Evolutionary conservation across 2,113 vertebrate species (phyloP), one percentile per base, ranked within the genome.

Genomic region (Rhombomys opimus): DNA sequence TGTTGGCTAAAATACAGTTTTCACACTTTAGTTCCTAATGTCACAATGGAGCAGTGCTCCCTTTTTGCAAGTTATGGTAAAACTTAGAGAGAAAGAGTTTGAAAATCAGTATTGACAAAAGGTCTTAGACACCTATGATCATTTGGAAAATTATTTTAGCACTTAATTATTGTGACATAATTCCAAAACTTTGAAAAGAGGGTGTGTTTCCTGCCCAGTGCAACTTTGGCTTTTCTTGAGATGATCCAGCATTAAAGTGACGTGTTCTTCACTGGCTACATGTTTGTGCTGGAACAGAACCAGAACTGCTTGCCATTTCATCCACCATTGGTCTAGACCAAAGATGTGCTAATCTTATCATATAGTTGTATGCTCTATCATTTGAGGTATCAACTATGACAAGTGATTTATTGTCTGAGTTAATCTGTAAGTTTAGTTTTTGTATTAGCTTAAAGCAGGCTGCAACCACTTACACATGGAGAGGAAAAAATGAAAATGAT

Each of bases 101-200:
- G 63, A 68, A 94, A 91, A 61, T 77, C 46, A 90, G 22, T 38
- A 38, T 97, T 68, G 96, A 25, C 57, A 50, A 76, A 63, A 84
- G 81, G 35, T 50, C 1, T 77, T 73, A 76, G 61, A 52, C 52
- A 22, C 41, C 22, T 57, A 32, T 90, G 94, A 72, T 86, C 35
- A 78, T 82, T 80, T 94, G 90, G 76, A 72, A 94, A 96, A 90
- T 35, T 54, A 90, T 89, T 92, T 89, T 54, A 94, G 57, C 50
- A 72, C 15, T 90, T 94, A 93, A 32, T 86, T 93, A 52, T 80
- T 32, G 20, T 95, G 86, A 57, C 57, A 41, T 54, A 93, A 76
- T 27, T 85, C 57, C 3, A 22, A 41, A 70, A 86, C 63, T 73
- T 88, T 54, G 35, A 54, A 15, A 57, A 85, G 46, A 67, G 41